Conservation (phyloP, 2,113 vertebrate genomes). For the Haplochromis burtoni region DNA sequence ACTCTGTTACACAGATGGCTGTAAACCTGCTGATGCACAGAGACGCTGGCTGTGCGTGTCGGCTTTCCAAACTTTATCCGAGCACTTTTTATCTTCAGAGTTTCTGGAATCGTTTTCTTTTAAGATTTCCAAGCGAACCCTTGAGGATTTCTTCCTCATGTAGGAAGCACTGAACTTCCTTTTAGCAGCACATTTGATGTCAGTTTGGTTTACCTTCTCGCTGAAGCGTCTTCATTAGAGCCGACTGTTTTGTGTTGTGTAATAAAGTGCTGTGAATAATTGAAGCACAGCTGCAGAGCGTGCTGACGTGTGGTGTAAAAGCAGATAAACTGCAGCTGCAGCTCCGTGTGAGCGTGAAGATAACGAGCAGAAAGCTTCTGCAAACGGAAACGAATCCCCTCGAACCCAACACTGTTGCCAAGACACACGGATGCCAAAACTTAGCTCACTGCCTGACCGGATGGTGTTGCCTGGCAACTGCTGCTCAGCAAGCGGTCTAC, state of each 20-base stretch:
- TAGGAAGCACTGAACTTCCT: neutral
- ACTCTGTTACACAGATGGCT: neutral
- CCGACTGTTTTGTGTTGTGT: neutral
- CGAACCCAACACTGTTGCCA: conserved; percentile 33
- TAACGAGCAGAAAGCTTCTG: neutral
- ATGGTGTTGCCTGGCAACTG: conserved; percentile 45
- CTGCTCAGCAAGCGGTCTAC: neutral
- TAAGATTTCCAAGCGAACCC: neutral
- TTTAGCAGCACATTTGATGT: neutral
- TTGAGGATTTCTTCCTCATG: neutral
- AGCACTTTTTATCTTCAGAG: neutral
- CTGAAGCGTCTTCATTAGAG: neutral
- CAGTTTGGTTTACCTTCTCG: neutral
- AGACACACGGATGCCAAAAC: conserved; percentile 13
- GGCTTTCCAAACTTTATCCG: neutral
- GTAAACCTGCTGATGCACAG: neutral
- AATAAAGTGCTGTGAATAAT: neutral
- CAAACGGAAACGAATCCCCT: neutral
- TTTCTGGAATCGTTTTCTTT: neutral
- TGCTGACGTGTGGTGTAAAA: neutral
- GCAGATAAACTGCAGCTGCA: neutral
- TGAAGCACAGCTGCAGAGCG: neutral
- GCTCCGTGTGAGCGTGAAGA: neutral
- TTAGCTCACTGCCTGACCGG: neutral
- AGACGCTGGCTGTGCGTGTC: neutral